A percentile compares a stretch with the other conserved stretches of the same genome.
These are phyloP conservation scores for Notoglanidium macrostoma DNA, from an alignment of 2,797 vertebrate species.

Conservation along the genomic window DNA sequence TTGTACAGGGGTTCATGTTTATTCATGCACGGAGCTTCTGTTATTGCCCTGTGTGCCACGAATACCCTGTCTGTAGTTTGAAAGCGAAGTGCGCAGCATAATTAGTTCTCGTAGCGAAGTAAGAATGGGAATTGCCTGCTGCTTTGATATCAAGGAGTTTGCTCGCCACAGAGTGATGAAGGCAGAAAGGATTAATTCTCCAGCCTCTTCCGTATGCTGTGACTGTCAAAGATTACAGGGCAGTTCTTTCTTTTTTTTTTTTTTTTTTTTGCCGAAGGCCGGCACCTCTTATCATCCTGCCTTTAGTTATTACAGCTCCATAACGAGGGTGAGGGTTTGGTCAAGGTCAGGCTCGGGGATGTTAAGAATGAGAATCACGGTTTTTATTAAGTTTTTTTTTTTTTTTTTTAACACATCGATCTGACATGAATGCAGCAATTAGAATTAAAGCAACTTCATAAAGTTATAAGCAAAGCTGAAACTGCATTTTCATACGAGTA, in stretches of 20 bases:
- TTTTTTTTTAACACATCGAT: neutral
- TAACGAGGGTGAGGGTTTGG: slow-evolving; percentile 77
- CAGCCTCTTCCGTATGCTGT: slow-evolving; percentile 70
- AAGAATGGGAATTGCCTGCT: slow-evolving; percentile 74
- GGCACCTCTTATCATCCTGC: slow-evolving; percentile 72
- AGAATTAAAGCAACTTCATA: neutral
- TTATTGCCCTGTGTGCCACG: neutral
- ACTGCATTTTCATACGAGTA: neutral
- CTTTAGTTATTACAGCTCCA: slow-evolving; percentile 77
- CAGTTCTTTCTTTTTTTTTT: slow-evolving; percentile 37
- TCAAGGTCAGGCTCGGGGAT: slow-evolving; percentile 76
- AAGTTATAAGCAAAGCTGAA: neutral
- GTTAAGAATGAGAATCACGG: slow-evolving; percentile 55
- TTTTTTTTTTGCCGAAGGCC: slow-evolving; percentile 67
- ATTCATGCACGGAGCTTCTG: neutral
- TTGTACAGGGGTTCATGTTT: neutral
- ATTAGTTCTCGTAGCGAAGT: slow-evolving; percentile 82
- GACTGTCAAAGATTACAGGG: slow-evolving; percentile 78
- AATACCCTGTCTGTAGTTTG: slow-evolving; percentile 69
- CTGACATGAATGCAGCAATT: neutral
- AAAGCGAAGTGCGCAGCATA: slow-evolving; percentile 71
- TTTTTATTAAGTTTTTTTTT: neutral
- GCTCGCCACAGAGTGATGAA: slow-evolving; percentile 76
- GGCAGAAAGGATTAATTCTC: slow-evolving; percentile 78
- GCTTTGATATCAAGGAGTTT: slow-evolving; percentile 77